phyloP scores from a whole-genome alignment of 2,888 invertebrate species.

The Caenorhabditis sp. region DNA sequence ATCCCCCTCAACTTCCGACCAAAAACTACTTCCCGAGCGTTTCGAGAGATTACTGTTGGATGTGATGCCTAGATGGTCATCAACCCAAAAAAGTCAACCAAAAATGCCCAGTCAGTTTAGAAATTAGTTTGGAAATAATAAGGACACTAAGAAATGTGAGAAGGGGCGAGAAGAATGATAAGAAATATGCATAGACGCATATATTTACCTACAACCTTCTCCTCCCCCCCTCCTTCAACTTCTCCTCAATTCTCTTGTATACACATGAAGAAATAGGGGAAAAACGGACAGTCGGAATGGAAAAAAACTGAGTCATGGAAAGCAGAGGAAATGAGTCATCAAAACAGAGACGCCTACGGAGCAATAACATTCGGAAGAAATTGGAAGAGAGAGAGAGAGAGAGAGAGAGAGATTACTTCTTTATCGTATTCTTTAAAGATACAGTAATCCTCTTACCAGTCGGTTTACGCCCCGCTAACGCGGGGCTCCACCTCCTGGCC shows the following conservation, averaged over 20 bases:
- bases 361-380: conserved; percentile 27
- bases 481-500: no score
- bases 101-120: not conserved
- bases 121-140: conserved; percentile 12
- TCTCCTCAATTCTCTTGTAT: conserved; percentile 26
- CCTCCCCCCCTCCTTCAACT: not conserved
- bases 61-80: no score
- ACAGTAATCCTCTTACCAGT: conserved; percentile 32
- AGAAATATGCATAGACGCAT: conserved; percentile 54
- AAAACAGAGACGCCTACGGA: conserved; percentile 44
- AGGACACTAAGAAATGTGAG: conserved; percentile 15
- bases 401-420: no score
- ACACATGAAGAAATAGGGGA: conserved; percentile 43
- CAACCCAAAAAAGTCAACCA: not conserved
- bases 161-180: conserved; percentile 54
- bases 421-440: conserved; percentile 24
- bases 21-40: no score
- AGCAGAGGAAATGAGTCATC: conserved; percentile 31
- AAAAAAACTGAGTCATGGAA: conserved; percentile 27
- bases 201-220: conserved; percentile 59
- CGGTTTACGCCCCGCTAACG: no score
- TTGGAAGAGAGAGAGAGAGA: conserved; percentile 36
- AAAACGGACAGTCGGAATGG: conserved; percentile 48
- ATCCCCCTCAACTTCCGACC: no score
- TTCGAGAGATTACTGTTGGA: no score